Evolutionary conservation across 2,888 invertebrate genomes (phyloP), one percentile per base, ranked within the genome.

Genomic region (Acleris emargana): DNA sequence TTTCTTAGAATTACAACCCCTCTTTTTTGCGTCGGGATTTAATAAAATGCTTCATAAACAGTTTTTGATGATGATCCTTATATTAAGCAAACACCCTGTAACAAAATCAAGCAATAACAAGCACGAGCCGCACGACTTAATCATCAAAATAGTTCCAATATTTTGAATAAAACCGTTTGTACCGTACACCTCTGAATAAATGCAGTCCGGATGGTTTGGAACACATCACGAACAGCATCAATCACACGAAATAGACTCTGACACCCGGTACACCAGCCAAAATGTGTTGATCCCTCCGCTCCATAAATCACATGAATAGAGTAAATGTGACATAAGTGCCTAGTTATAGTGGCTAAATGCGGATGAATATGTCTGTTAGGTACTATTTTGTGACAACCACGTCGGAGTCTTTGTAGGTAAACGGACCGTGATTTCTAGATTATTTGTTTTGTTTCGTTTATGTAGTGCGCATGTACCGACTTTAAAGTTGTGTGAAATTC

Each of bases 221-320:
- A 60, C 18, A 57, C 57, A 57, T 57, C 57, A 57, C 43, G 28
- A 57, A 45, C 25, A 45, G 60, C 60, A 64, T 64, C 64, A 60
- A 64, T 64, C 64, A 64, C 59, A 32, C 55, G 59, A 55, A 64
- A 64, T 64, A 60, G 60, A 60, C 43, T 58, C 63, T 51, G 64
- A 60, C 64, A 64, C 18, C 43, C 50, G 55, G 60, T 42, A 49
- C 58, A 20, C 22, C 38, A 18, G 16, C 64, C 58, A 64, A 49
- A 42, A 22, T 22, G 4, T 5, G 18, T 3, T 42, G 54, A 20
- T 9, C n/a, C 42, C 13, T 42, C 20, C 6, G 20, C 6, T 7
- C 7, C 42, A 54, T 54, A 54, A 42, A 20, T 20, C 7, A 20
- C 20, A 9, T 42, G 42, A 16, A 16, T 6, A 13, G 13, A 20